Percentiles rank a stretch among this genome's conserved stretches.
Conservation (phyloP, 1,140 invertebrate genomes). For the Gerris buenoi region DNA sequence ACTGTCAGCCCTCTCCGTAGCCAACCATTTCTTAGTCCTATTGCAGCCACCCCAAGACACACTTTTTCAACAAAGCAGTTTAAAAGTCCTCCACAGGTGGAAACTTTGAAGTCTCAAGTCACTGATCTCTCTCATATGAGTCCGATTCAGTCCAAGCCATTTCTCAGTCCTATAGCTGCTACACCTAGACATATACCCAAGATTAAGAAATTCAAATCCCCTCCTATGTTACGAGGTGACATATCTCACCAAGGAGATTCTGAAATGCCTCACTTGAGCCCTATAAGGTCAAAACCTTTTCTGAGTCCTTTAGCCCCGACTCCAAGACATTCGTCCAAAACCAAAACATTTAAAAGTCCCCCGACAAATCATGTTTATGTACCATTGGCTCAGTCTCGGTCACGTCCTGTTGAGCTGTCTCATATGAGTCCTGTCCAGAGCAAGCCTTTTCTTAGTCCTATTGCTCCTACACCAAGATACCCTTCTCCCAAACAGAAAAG, state of each 20-base stretch:
- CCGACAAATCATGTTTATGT: not conserved
- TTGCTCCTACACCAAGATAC: not conserved
- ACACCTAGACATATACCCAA: not conserved
- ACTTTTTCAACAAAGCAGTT: not conserved
- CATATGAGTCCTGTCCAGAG: not conserved
- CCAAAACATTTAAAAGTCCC: not conserved
- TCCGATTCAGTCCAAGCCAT: not conserved
- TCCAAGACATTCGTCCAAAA: not conserved
- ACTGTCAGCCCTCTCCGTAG: not conserved
- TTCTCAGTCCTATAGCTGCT: not conserved
- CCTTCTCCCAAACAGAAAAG: not conserved
- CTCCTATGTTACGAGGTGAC: not conserved
- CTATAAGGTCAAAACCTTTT: not conserved
- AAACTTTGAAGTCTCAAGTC: not conserved
- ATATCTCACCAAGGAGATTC: not conserved
- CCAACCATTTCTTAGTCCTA: not conserved
- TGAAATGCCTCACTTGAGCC: not conserved
- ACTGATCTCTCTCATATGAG: not conserved
- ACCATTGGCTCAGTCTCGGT: not conserved
- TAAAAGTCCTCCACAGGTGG: not conserved
- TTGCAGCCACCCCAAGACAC: not conserved
- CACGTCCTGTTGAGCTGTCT: not conserved
- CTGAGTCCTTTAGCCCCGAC: not conserved
- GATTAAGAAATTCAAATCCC: not conserved
- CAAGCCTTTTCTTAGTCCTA: not conserved